Percentiles rank a stretch among this genome's conserved stretches.
Evolutionary conservation across 2,113 vertebrate species (phyloP).

Genomic region (Halcyon senegalensis): DNA sequence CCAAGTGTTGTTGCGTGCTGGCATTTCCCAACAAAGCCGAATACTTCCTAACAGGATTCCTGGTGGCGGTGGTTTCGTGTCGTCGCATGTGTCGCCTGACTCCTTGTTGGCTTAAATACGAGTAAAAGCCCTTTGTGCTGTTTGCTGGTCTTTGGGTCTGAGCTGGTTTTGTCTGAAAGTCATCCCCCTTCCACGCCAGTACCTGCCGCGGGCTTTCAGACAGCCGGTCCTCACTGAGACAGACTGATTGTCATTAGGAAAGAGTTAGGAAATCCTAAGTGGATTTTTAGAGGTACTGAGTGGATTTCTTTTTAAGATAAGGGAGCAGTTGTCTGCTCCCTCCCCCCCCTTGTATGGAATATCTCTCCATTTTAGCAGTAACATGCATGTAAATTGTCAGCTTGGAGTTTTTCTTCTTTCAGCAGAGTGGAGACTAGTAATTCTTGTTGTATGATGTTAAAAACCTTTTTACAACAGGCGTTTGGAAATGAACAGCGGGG

Average conservation of each 20-base stretch:
- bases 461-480: background rate
- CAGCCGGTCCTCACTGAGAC: background rate
- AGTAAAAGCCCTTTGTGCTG: background rate
- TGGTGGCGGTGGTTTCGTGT: no score
- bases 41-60: fast-evolving
- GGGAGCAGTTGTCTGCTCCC: background rate
- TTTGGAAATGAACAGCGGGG: background rate
- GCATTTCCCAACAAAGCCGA: fast-evolving
- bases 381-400: background rate
- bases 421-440: background rate
- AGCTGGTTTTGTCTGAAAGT: background rate
- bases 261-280: background rate
- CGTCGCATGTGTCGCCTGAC: background rate
- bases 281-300: background rate
- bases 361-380: background rate
- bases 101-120: background rate
- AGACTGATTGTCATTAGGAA: background rate
- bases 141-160: background rate
- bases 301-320: background rate
- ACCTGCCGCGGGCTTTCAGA: background rate
- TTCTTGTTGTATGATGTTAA: background rate
- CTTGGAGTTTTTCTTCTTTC: background rate
- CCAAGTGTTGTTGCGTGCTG: background rate
- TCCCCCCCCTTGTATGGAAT: background rate
- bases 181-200: background rate